Evolutionary conservation across 2,113 vertebrate species (phyloP), one percentile per base, ranked within the genome.

Genomic region (Oryzias melastigma): DNA sequence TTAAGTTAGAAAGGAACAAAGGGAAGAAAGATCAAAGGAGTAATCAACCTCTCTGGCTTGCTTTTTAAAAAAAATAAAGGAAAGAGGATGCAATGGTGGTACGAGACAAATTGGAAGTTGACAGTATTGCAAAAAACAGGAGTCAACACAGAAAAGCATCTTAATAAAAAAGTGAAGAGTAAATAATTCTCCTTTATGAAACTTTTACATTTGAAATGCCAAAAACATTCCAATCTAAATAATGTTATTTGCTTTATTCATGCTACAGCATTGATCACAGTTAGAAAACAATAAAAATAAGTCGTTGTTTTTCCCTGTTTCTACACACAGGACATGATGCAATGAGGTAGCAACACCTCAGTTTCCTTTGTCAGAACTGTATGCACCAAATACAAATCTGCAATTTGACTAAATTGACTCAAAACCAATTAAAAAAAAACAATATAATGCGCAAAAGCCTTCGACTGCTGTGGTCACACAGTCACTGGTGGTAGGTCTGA

Each of bases 1-100:
- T 56, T 54, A 65, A 73, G 65, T 47, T n/a, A 67, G 65, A 71
- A 75, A 60, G 63, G 74, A 51, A 43, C 42, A 73, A 62, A 62
- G 49, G 65, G 24, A 54, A 58, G 71, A 35, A 35, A 35, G 74
- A 77, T 73, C 65, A 75, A 75, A 77, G 24, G 20, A 29, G 65
- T 82, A 61, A 62, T 42, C 54, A 42, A 29, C 17, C 14, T 59
- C 42, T 56, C 35, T 51, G 48, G 49, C 45, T 40, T 62, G n/a
- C 60, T 49, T 61, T 56, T 12, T 40, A 65, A 22, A 60, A 69
- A 58, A 25, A 59, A 58, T 17, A 27, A n/a, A 49, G 8, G 46
- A 25, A 45, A 49, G n/a, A 65, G 10, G 7, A 41, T 43, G 58
- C 60, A 24, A 12, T 46, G 20, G 10, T 47, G 19, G 54, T 27